Percentiles rank a stretch among this genome's conserved stretches.
Conservation (phyloP, 2,888 invertebrate species). For the Mylabris sibirica region DNA sequence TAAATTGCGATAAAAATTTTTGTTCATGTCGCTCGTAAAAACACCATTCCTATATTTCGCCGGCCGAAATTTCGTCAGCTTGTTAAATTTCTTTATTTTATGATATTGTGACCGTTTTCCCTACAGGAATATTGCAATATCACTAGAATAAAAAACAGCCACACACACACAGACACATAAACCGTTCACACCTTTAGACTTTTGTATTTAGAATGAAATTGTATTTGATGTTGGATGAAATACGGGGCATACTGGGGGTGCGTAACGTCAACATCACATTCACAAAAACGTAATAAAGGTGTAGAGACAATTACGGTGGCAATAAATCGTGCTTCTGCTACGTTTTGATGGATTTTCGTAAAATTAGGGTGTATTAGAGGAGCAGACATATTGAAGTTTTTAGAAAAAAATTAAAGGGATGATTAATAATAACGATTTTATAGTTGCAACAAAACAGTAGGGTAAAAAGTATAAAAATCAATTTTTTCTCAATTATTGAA, state of each 20-base stretch:
- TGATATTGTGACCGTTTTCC: neutral
- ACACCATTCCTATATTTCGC: conserved; percentile 18
- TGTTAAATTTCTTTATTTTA: conserved; percentile 30
- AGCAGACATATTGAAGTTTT: neutral
- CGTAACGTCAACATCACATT: conserved; percentile 8
- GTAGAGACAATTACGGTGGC: conserved; percentile 35
- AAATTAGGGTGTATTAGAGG: neutral
- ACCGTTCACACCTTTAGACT: neutral
- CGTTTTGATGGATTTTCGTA: conserved; percentile 34
- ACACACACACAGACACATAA: neutral
- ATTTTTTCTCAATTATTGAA: no score
- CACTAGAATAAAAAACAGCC: neutral
- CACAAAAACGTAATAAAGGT: conserved; percentile 25
- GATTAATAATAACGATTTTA: neutral
- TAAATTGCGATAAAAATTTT: neutral
- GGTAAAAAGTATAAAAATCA: no score
- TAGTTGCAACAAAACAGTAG: no score
- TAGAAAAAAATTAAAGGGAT: no score
- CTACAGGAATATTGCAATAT: neutral
- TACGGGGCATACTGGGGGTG: neutral
- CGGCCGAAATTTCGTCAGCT: conserved; percentile 24
- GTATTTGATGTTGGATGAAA: neutral
- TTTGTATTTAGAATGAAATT: neutral
- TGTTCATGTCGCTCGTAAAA: conserved; percentile 9
- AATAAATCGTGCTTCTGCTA: conserved; percentile 38